Evolutionary conservation across 2,113 vertebrate species (phyloP), one percentile per base, ranked within the genome.

Genomic region (Pseudorasbora parva): DNA sequence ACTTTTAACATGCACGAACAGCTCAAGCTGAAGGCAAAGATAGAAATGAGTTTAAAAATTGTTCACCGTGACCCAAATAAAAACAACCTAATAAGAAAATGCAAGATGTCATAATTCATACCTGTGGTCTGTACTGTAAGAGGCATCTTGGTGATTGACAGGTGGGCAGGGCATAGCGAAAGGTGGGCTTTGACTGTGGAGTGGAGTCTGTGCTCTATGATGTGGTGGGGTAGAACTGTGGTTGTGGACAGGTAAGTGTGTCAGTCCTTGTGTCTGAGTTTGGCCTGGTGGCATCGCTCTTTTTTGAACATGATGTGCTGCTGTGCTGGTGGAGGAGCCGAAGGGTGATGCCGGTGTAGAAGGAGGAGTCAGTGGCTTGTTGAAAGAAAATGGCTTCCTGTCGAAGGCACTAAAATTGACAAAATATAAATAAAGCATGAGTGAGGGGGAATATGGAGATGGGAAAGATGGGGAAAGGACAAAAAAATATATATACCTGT

Each of bases 81-180:
- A 73, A 25, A 15, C 5, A 25, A 10, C 45, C 14, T 3, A 54
- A 6, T 47, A 47, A 47, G 7, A 54, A 54, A 21, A 8, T 21
- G 51, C 51, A 54, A 8, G 17, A 21, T 2, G 11, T 56, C 23
- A 21, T 27, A 68, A 15, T 82, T 21, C 30, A 89, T 54, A 98
- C 97, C 96, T 96, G 90, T 96, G 96, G 85, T 97, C 97, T 80
- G 94, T 27, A 1, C 90, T 92, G 92, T 96, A 98, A 37, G 95
- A 91, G 82, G 93, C 93, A 72, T 93, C 91, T 21, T 95, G 90
- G 90, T 96, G 93, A 93, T 92, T 91, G 75, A 94, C 90, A 51
- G 95, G 95, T 0, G 94, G 95, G 21, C 89, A 93, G 0, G 96
- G 96, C 87, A 97, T 87, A 0, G 93, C 95, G 2, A 98, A 98